Base-by-base conservation (phyloP, 2,888 invertebrate genomes). In the Pomacea canaliculata region DNA sequence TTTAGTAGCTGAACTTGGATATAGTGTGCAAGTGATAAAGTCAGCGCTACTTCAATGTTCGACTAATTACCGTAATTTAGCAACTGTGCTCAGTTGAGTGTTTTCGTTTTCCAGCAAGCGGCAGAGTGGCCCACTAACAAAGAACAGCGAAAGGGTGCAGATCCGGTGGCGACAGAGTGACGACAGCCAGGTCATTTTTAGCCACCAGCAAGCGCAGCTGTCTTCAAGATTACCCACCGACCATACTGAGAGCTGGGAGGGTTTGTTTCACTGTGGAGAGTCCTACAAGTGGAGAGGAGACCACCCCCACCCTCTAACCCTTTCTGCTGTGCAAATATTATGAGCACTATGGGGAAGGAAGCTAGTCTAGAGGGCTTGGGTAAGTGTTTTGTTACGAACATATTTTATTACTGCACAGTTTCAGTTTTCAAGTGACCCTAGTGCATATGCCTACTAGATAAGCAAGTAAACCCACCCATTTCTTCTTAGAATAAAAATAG, bases 291-390 rank as follows among this genome's bases (percentile, higher is more conserved):
- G 66, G 70, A 71, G 49, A 70, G 48, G 60, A 76, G 59, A 16
- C 51, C 51, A 56, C 12, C 51, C 51, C 51, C 51, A 37, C 70
- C 49, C 23, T 23, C 63, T 27, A 7, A 49, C 7, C 46, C 37
- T 48, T 56, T 23, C 56, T 65, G 67, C 23, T 71, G 71, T 71
- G 65, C 60, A 27, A 76, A 77, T 81, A 82, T 73, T 81, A 85
- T 85, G 84, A 83, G 82, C 77, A 83, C 83, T 56, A 87, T 87
- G 87, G 85, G 85, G 10, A 87, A 86, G 76, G 87, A 86, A 80
- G 85, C 87, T 23, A 87, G 85, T 75, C 79, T 87, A 77, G 87
- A 87, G 71, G 87, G 85, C 76, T 78, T 87, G 73, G 85, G 87
- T 87, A 79, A 84, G 83, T 80, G 23, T 63, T 63, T 23, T 23